Base-by-base conservation (phyloP, 2,888 invertebrate genomes). In the Leptinotarsa haldemani region DNA sequence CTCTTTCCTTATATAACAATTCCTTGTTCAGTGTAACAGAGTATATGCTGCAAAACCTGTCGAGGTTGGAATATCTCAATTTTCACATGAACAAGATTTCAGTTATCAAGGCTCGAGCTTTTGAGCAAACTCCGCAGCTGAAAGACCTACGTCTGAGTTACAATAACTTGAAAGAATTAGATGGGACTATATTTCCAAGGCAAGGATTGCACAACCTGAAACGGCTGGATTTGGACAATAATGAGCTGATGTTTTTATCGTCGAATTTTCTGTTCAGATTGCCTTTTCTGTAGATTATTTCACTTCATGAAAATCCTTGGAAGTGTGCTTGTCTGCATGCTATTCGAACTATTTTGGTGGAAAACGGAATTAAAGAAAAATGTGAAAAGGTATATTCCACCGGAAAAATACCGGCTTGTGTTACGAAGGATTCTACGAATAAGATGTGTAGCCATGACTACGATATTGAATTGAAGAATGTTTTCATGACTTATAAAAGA, bases 301-400 rank as follows among this genome's bases (percentile, higher is more conserved):
- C 80, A 3, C 53, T 80, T 3, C 73, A 78, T 61, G 79, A 77
- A 12, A 80, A 80, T 58, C 80, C 80, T 18, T 80, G 80, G 30
- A 30, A 30, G 30, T 30, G 30, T 30, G 30, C 30, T 30, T 30
- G 80, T 69, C 66, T 80, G 63, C 46, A 71, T 53, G 64, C 69
- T 18, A 64, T 80, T 16, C 50, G 73, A 22, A 78, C 46, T 22
- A 56, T 77, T 69, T 69, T 80, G 25, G 5, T 12, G 5, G 76
- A 79, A 58, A 76, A 79, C 50, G 50, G 69, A 2, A 74, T 80
- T 22, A 18, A 25, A 40, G 74, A 77, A 58, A 75, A 69, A 47
- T 80, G 79, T 53, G 66, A 73, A 18, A 66, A 61, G 18, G 58
- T n/a, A 3, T 80, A 72, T 67, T 69, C 40, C 13, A 73, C 46